These are phyloP conservation scores for Hydropsyche betteni DNA, from an alignment of 2,888 invertebrate genomes.

Conservation along the genomic window DNA sequence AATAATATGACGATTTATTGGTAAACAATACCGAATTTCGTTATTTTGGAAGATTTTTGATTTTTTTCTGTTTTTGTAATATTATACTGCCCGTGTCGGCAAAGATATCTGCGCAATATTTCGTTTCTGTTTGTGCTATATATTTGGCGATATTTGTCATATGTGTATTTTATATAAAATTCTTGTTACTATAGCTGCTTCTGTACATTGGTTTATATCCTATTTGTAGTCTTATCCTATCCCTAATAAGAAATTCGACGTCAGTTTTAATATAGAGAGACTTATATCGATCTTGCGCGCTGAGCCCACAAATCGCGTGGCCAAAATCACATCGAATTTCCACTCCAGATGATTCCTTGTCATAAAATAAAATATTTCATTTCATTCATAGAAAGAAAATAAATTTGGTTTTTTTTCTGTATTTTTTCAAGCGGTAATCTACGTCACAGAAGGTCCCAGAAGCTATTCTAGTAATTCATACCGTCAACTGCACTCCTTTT, in stretches of 20 bases:
- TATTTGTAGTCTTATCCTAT: constrained; percentile 22
- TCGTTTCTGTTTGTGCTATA: too few species aligned
- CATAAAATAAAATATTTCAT: constrained; percentile 45
- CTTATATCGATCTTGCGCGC: constrained; percentile 14
- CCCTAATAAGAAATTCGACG: constrained; percentile 24
- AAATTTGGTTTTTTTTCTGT: constrained; percentile 38
- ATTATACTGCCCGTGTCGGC: too few species aligned
- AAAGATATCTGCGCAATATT: too few species aligned
- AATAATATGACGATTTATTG: too few species aligned
- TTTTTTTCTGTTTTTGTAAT: too few species aligned
- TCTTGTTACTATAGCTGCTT: too few species aligned
- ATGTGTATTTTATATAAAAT: too few species aligned
- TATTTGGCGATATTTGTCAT: too few species aligned
- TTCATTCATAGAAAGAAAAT: constrained; percentile 44
- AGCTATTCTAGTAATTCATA: constrained; percentile 42
- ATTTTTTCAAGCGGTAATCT: constrained; percentile 37
- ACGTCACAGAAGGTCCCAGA: constrained; percentile 29
- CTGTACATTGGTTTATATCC: not conserved
- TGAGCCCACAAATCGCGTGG: constrained; percentile 27
- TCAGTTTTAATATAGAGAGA: constrained; percentile 18
- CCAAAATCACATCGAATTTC: constrained; percentile 41
- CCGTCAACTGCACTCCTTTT: constrained; percentile 38
- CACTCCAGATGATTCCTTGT: constrained; percentile 41
- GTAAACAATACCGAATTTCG: too few species aligned
- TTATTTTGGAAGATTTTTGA: too few species aligned